phyloP scores from a whole-genome alignment of 1,140 invertebrate species.

The Phymastichus coffea region DNA sequence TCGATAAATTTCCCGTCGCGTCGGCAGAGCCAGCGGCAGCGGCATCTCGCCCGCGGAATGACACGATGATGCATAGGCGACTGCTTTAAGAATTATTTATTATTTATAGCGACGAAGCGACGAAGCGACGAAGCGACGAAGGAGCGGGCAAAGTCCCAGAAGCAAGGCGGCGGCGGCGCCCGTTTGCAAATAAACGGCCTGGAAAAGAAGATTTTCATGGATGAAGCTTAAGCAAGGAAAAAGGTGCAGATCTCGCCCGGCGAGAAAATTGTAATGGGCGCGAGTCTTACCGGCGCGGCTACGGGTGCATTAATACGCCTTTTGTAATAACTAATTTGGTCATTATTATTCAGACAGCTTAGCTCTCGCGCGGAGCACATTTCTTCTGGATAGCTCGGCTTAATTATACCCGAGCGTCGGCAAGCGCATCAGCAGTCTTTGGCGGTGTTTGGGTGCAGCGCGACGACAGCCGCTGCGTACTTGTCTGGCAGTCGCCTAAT shows the following conservation, averaged over 20 bases:
- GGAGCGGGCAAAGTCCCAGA: no score
- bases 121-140: conserved; percentile 29
- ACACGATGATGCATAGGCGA: conserved; percentile 56
- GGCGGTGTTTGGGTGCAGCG: not conserved
- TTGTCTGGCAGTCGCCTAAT: no score
- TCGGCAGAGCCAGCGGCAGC: conserved; percentile 39
- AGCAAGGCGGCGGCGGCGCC: not conserved
- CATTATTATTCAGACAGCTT: no score
- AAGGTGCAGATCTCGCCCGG: not conserved
- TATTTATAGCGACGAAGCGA: conserved; percentile 48
- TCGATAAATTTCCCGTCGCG: conserved; percentile 55
- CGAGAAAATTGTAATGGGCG: not conserved
- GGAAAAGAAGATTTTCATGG: conserved; percentile 30
- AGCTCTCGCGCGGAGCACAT: not conserved
- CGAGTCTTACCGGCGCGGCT: no score
- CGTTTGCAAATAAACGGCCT: conserved; percentile 18
- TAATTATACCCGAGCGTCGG: not conserved
- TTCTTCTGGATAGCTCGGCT: not conserved
- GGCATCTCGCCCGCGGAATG: conserved; percentile 47
- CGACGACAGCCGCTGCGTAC: no score
- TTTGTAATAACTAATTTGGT: not conserved
- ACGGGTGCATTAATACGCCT: no score
- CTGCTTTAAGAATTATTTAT: conserved; percentile 58
- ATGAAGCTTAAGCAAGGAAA: not conserved
- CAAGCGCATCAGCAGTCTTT: no score